Evolutionary conservation across 2,797 vertebrate species (phyloP).

Genomic region (Micrastur ruficollis): DNA sequence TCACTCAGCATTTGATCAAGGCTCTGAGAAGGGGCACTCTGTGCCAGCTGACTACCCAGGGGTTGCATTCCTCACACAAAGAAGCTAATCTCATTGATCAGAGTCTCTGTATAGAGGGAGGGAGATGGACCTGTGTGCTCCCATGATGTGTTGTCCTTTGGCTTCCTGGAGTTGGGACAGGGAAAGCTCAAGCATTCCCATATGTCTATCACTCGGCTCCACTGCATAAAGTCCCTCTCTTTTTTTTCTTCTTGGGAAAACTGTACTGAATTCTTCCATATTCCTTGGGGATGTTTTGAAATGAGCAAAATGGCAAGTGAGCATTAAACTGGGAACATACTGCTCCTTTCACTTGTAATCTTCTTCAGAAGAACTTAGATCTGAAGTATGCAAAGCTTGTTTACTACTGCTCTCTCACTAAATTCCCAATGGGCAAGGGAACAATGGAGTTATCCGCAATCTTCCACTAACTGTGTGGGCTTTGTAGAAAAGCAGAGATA

Average conservation of each 20-base stretch:
- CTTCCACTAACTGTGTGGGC: slow-evolving; percentile 43
- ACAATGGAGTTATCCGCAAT: slow-evolving; percentile 38
- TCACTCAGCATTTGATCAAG: not conserved
- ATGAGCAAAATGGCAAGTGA: not conserved
- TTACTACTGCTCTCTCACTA: not conserved
- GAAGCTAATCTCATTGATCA: not conserved
- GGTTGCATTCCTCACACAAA: not conserved
- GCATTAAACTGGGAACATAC: not conserved
- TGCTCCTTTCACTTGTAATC: slow-evolving; percentile 39
- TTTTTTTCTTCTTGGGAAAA: not conserved
- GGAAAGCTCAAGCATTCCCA: not conserved
- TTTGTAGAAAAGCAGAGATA: slow-evolving; percentile 44
- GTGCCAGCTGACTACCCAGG: not conserved
- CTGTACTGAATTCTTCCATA: not conserved
- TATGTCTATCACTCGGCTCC: not conserved
- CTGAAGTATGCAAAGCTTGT: not conserved
- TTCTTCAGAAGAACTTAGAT: slow-evolving; percentile 8
- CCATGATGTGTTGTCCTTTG: not conserved
- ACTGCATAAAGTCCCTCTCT: not conserved
- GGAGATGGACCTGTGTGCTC: not conserved
- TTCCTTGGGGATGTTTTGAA: slow-evolving; percentile 29
- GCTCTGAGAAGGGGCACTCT: not conserved
- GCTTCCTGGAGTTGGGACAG: not conserved
- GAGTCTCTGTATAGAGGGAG: not conserved
- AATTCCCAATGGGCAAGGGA: not conserved